Evolutionary conservation across 92 coral and sea anemone species (phyloP), one percentile per base, ranked within the genome.

Genomic region (Porites divaricata): DNA sequence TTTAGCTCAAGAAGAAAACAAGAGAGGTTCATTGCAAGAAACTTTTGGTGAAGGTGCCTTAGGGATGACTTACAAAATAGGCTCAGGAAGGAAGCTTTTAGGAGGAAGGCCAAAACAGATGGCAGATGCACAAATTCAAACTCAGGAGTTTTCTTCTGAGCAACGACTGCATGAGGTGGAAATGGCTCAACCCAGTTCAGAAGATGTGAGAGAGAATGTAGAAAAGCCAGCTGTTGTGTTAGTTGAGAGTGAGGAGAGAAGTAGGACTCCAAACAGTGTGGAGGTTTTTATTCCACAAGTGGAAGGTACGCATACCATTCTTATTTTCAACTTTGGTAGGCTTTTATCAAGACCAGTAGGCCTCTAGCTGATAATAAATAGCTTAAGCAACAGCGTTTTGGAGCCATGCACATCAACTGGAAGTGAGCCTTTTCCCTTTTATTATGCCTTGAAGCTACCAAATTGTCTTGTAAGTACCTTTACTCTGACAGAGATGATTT

Each of bases 221-320:
- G 62, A 68, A 21, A 84, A 70, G n/a, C 25, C 49, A 74, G 72
- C 62, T 66, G 74, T 48, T 53, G 81, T 59, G 1, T 16, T 20
- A 19, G 78, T 26, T 57, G 90, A 83, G 45, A 94, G 92, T 70
- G 73, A 79, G 21, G 74, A 90, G 72, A 86, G 90, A 22, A 41
- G 66, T 28, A 86, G 81, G 53, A 93, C 93, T 49, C 95, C 86
- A 67, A 91, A 87, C 68, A 94, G 95, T 61, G 80, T 94, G 72
- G 98, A 94, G 6, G 86, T 94, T 52, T 94, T 84, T 81, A 80
- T 94, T 22, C 98, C 98, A 57, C 87, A 76, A 61, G 72, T 91
- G 70, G 85, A 93, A 71, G 95, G 98, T 93, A 79, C 22, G 28
- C 15, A 52, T 25, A 65, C 11, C 58, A 57, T 83, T 63, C 25